These are phyloP conservation scores for Aurelia aurita DNA, from an alignment of 30 jellyfish, hydroid and myxozoan genomes.

Conservation along the genomic window DNA sequence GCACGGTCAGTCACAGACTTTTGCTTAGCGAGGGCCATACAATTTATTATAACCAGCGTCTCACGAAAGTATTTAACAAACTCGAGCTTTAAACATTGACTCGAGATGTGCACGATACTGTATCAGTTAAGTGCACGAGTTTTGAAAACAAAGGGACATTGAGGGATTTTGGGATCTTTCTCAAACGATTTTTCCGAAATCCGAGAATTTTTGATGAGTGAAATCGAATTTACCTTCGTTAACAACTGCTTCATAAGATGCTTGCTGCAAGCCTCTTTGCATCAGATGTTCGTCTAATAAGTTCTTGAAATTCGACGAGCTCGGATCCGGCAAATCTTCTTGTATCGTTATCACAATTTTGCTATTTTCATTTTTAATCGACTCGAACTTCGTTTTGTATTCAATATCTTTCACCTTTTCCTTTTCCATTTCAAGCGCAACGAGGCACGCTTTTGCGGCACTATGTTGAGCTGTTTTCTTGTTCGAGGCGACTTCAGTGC, in stretches of 20 bases:
- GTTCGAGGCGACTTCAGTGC: background rate
- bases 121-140: too few species aligned
- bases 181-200: too few species aligned
- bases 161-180: too few species aligned
- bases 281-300: constrained; percentile 35
- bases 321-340: background rate
- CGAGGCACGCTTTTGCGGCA: constrained; percentile 44
- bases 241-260: background rate
- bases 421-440: constrained; percentile 20
- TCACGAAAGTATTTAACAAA: too few species aligned
- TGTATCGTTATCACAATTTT: background rate
- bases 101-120: too few species aligned
- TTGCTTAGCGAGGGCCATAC: too few species aligned
- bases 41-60: too few species aligned
- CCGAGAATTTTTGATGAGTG: too few species aligned
- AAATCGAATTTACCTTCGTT: background rate
- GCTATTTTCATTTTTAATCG: constrained; percentile 1
- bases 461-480: constrained; percentile 43
- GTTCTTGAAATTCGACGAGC: constrained; percentile 18
- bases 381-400: too few species aligned
- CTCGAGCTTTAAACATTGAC: too few species aligned
- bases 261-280: constrained; percentile 38
- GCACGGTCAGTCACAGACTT: too few species aligned
- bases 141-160: too few species aligned
- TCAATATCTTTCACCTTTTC: background rate